phyloP scores from a whole-genome alignment of 2,888 invertebrate genomes.

The Acleris laterana region DNA sequence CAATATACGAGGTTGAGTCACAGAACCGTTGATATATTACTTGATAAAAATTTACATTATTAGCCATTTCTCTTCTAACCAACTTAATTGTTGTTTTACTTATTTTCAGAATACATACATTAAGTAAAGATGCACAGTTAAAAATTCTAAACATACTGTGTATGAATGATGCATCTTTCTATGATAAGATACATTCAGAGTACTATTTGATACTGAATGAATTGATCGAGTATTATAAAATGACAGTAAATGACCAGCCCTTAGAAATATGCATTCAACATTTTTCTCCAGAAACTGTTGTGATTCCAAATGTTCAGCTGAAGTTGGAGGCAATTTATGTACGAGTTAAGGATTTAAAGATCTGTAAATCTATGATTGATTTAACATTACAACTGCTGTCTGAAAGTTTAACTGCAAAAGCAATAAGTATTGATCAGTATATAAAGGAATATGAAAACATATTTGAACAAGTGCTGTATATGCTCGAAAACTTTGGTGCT shows the following conservation, averaged over 20 bases:
- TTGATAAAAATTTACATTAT: not conserved
- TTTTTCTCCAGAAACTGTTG: slow-evolving; percentile 72
- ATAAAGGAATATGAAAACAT: slow-evolving; percentile 50
- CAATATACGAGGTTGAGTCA: too few relatives aligned
- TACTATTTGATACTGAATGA: slow-evolving; percentile 72
- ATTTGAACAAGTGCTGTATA: slow-evolving; percentile 55
- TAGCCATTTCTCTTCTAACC: not conserved
- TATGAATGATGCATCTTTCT: slow-evolving; percentile 78
- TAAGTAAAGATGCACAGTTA: slow-evolving; percentile 82
- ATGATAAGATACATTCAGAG: slow-evolving; percentile 74
- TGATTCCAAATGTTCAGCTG: slow-evolving; percentile 65
- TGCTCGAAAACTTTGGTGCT: slow-evolving; percentile 66
- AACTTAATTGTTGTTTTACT: not conserved
- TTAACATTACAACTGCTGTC: slow-evolving; percentile 65
- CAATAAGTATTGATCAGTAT: slow-evolving; percentile 55
- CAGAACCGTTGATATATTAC: too few relatives aligned
- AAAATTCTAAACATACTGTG: slow-evolving; percentile 82
- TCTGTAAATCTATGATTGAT: slow-evolving; percentile 66
- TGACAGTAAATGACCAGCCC: slow-evolving; percentile 43
- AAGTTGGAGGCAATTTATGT: slow-evolving; percentile 74
- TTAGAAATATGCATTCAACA: slow-evolving; percentile 61
- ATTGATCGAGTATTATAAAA: slow-evolving; percentile 72
- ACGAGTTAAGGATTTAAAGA: slow-evolving; percentile 58
- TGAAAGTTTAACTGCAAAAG: slow-evolving; percentile 64
- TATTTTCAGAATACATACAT: slow-evolving; percentile 76